Evolutionary conservation across 2,888 invertebrate genomes (phyloP), one percentile per base, ranked within the genome.

Genomic region (Ypsolopha sequella): DNA sequence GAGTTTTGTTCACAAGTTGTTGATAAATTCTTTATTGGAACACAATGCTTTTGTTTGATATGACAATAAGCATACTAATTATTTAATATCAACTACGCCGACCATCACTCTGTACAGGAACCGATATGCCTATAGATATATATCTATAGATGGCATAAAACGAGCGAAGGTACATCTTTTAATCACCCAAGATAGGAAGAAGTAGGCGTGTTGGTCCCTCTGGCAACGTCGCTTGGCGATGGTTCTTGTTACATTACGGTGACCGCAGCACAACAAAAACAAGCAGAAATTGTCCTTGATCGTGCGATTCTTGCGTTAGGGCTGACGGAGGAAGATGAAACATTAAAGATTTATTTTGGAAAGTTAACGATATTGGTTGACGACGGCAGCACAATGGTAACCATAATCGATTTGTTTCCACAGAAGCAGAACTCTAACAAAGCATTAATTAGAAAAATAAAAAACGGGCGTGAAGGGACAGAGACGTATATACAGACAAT

Each of bases 221-320:
- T 24, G 50, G 50, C 51, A 57, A 58, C 59, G 57, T 56, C 52
- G 60, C 7, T 54, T 63, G 60, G 59, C 64, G 24, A 24, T 24
- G 24, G 24, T 24, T 24, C 73, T 79, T 73, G 71, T 85, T 70
- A 69, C 73, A 71, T 82, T 81, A 79, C 81, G 61, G 70, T 76
- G 80, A 85, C 85, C 85, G 78, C 84, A 81, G 65, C 64, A 62
- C 72, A 82, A 85, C 77, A 82, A 85, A 82, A 85, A 82, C 79
- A 82, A 80, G 68, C 67, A 80, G 76, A 79, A 71, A 68, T 68
- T 78, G 80, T 81, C 80, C 80, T 81, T 82, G 80, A 84, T 86
- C 78, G 82, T 81, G 84, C 85, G 80, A 82, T 80, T 76, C 81
- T 73, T 70, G 71, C 64, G 48, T 43, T 63, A 76, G 78, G 74